Evolutionary conservation across 1,140 invertebrate genomes (phyloP), one percentile per base, ranked within the genome.

Genomic region (Holotrichia oblita): DNA sequence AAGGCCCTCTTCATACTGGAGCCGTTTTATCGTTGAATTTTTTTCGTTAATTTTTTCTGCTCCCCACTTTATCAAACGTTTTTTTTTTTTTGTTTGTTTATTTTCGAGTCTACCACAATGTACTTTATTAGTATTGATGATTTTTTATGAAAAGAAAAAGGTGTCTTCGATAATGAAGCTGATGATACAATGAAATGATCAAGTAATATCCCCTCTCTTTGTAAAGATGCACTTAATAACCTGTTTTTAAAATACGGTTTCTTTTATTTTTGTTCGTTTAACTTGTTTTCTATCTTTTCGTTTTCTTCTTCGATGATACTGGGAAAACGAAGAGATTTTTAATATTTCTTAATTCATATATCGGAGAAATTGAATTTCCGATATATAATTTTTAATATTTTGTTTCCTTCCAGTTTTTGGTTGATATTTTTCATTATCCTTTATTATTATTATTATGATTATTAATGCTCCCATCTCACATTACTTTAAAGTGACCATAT

Each of bases 221-320:
- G n/a, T n/a, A n/a, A n/a, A n/a, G n/a, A n/a, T n/a, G n/a, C n/a
- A n/a, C n/a, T n/a, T n/a, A n/a, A n/a, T n/a, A n/a, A n/a, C n/a
- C n/a, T 10, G 6, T 76, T 55, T 55, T 20, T 55, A n/a, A 0
- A 48, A n/a, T n/a, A 48, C 12, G 44, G 2, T 2, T 42, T 42
- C 41, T 42, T 8, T 48, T 10, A 27, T 76, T 41, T 76, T 74
- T 76, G 40, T 44, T 76, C 14, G 40, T 76, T 76, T 76, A 48
- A 22, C 0, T 27, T 72, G 64, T 22, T 27, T 72, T 48, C 12
- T 10, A 72, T 72, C 10, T 9, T 9, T 27, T 72, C 22, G 10
- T 72, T 72, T 14, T n/a, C 12, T 27, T 72, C 34, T 17, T 72
- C 17, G 34, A 17, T 72, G 22, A 20, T 72, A 72, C 22, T 14